Evolutionary conservation across 2,888 invertebrate genomes (phyloP).

Genomic region (Temnothorax rugatulus): DNA sequence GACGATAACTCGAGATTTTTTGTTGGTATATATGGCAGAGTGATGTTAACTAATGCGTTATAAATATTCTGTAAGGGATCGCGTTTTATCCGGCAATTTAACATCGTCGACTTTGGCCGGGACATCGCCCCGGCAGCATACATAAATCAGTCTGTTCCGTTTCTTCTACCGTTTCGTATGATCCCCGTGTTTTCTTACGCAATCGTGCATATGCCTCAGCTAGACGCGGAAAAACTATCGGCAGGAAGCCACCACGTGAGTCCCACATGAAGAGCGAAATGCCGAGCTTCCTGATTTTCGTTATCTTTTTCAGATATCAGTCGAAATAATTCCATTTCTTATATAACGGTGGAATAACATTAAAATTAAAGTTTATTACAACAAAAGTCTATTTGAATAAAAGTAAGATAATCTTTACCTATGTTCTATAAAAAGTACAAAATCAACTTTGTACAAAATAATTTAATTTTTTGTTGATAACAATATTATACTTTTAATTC

Average conservation of each 20-base stretch:
- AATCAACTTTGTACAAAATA: background rate
- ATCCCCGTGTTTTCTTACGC: conserved; percentile 83
- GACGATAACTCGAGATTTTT: background rate
- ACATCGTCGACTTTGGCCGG: conserved; percentile 49
- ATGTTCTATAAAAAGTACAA: background rate
- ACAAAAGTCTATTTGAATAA: background rate
- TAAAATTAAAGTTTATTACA: background rate
- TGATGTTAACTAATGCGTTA: conserved; percentile 19
- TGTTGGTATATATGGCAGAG: background rate
- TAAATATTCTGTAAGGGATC: conserved; percentile 22
- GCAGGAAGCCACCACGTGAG: conserved; percentile 84
- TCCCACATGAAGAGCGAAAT: conserved; percentile 79
- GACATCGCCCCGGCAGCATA: conserved; percentile 80
- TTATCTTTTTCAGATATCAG: conserved; percentile 30
- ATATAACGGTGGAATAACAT: background rate
- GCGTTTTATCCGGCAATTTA: conserved; percentile 26
- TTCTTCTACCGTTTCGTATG: conserved; percentile 80
- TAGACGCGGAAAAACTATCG: conserved; percentile 83
- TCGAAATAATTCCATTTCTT: background rate
- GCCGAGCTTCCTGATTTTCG: conserved; percentile 58
- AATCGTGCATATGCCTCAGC: conserved; percentile 83
- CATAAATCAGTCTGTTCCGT: conserved; percentile 84
- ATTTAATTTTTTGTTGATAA: background rate
- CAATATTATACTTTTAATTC: background rate
- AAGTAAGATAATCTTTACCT: background rate